A percentile compares a stretch with the other conserved stretches of the same genome.
Evolutionary conservation across 2,797 vertebrate species (phyloP).

Genomic region (Danio albolineatus): DNA sequence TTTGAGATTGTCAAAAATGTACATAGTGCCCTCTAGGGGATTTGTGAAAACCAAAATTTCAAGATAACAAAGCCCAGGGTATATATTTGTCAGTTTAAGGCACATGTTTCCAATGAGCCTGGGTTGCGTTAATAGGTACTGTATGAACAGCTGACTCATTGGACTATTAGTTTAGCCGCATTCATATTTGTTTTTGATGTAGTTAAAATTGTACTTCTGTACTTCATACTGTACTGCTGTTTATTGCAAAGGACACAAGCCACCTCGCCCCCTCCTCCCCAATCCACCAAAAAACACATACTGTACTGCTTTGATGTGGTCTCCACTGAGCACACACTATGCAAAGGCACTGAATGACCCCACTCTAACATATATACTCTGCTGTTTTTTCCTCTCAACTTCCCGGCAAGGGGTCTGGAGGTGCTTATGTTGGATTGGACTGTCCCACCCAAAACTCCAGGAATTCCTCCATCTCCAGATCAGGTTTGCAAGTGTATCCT

Average conservation of each 20-base stretch:
- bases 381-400: conserved; percentile 47
- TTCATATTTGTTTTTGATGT: background rate
- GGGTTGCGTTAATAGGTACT: background rate
- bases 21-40: too few relatives aligned
- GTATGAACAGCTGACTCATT: background rate
- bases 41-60: too few relatives aligned
- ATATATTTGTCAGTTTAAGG: too few relatives aligned
- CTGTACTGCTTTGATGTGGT: conserved; percentile 48
- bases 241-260: conserved; percentile 12
- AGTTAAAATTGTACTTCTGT: conserved; percentile 5
- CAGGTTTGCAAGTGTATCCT: conserved; percentile 55
- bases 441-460: conserved; percentile 44
- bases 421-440: conserved; percentile 62
- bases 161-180: background rate
- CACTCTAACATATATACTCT: conserved; percentile 21
- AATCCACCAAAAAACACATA: conserved; percentile 37
- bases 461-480: conserved; percentile 57
- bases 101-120: too few relatives aligned
- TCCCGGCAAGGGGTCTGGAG: conserved; percentile 50
- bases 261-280: background rate
- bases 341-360: conserved; percentile 33
- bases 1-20: too few relatives aligned
- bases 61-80: too few relatives aligned
- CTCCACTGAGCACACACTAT: conserved; percentile 14
- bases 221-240: background rate